These are phyloP conservation scores for Stichodactyla helianthus DNA, from an alignment of 64 coral and sea anemone species.

Conservation along the genomic window DNA sequence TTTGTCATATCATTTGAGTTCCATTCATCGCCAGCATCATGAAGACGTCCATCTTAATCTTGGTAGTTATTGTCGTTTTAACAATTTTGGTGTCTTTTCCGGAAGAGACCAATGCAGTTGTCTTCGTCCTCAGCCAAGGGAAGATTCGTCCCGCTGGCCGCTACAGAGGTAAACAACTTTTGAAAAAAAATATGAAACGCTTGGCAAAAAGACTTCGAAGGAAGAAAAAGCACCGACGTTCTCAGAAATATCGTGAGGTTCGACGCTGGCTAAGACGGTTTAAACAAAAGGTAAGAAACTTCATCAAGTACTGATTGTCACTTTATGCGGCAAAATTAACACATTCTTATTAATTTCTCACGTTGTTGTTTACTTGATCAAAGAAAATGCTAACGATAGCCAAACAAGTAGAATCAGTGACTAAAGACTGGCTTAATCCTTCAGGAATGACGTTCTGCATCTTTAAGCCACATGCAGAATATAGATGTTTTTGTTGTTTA, in stretches of 20 bases:
- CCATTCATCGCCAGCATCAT: background rate
- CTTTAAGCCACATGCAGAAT: conserved; percentile 8
- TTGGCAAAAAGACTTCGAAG: conserved; percentile 12
- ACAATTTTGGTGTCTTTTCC: conserved; percentile 15
- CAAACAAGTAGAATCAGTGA: conserved; percentile 8
- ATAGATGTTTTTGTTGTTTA: background rate
- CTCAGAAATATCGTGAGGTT: conserved; percentile 19
- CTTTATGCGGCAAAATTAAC: conserved; percentile 5
- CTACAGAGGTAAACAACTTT: background rate
- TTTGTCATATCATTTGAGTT: background rate
- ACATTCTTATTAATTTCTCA: conserved; percentile 4
- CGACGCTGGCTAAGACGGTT: conserved; percentile 15
- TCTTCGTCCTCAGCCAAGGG: conserved; percentile 12
- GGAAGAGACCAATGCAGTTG: conserved; percentile 18
- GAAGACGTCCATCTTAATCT: conserved; percentile 6
- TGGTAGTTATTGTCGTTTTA: background rate
- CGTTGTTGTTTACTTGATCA: conserved; percentile 9
- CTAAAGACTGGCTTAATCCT: conserved; percentile 5
- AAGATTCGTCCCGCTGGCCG: conserved; percentile 2
- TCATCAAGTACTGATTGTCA: background rate
- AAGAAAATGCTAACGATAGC: conserved; percentile 3
- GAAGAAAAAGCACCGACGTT: conserved; percentile 15
- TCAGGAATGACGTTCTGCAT: background rate
- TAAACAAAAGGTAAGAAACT: conserved; percentile 23
- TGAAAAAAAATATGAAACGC: background rate